Conservation (phyloP, 2,113 vertebrate species). For the Chloropsis cyanopogon region DNA sequence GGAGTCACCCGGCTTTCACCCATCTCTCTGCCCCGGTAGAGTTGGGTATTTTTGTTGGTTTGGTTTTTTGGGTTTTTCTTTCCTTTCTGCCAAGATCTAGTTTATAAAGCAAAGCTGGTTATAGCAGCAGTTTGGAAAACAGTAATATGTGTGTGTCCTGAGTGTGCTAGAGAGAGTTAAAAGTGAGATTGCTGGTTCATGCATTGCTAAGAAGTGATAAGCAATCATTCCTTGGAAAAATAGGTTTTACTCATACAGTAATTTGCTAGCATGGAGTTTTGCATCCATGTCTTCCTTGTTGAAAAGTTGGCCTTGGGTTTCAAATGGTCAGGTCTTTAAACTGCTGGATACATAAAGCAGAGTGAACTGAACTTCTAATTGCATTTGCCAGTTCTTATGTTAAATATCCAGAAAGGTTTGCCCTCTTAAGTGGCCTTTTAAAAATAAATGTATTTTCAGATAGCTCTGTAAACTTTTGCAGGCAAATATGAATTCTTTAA, state of each 20-base stretch:
- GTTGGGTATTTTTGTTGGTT: background rate
- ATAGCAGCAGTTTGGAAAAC: background rate
- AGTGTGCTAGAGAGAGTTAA: background rate
- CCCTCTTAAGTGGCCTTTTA: background rate
- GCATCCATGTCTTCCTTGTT: background rate
- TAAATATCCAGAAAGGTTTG: background rate
- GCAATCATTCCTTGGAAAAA: background rate
- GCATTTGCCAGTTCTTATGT: background rate
- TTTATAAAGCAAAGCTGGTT: background rate
- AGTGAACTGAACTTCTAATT: background rate
- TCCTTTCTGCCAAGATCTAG: background rate
- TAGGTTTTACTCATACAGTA: background rate
- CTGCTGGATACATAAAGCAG: rapidly evolving
- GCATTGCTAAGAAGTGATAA: background rate
- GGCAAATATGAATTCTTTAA: background rate
- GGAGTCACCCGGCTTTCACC: background rate
- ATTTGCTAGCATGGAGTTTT: background rate
- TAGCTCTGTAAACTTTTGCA: background rate
- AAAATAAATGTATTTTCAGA: background rate
- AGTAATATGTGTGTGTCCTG: background rate
- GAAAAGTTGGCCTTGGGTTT: background rate
- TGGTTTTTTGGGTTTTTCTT: background rate
- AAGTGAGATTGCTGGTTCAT: background rate
- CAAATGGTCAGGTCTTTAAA: background rate
- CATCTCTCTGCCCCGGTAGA: too few relatives aligned